A percentile compares a stretch with the other conserved stretches of the same genome.
Evolutionary conservation across 2,797 vertebrate species (phyloP).

Genomic region (Dromococcyx pavoninus): DNA sequence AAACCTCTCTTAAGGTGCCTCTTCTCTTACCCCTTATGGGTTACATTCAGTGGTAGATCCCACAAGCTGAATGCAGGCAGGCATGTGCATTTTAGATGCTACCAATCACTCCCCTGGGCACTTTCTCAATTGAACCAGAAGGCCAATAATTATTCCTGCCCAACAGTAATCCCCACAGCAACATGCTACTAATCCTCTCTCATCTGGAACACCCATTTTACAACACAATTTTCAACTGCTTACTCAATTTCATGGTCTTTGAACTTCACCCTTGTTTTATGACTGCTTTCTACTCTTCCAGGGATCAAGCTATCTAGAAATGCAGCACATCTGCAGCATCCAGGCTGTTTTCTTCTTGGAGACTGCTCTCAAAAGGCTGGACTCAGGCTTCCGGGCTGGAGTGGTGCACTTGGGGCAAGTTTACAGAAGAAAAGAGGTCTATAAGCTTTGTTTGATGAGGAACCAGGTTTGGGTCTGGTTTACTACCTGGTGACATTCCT

Average conservation of each 20-base stretch:
- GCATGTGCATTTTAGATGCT: not conserved
- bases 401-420: not conserved
- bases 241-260: slow-evolving; percentile 63
- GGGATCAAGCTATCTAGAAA: slow-evolving; percentile 26
- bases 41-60: not conserved
- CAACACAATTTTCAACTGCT: slow-evolving; percentile 45
- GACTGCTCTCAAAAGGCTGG: not conserved
- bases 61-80: slow-evolving; percentile 1
- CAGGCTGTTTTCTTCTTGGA: not conserved
- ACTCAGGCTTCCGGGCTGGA: not conserved
- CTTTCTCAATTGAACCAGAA: slow-evolving; percentile 44
- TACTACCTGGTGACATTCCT: not conserved
- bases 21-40: not conserved
- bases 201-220: slow-evolving; percentile 61
- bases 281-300: slow-evolving; percentile 45
- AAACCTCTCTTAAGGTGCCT: not conserved
- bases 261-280: slow-evolving; percentile 28
- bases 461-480: not conserved
- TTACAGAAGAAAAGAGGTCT: not conserved
- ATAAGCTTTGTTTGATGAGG: not conserved
- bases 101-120: slow-evolving; percentile 16
- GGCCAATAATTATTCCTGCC: slow-evolving; percentile 51
- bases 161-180: slow-evolving; percentile 46
- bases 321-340: not conserved
- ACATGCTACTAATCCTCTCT: slow-evolving; percentile 59